Conservation (phyloP, 2,113 vertebrate species). For the Sigmodon hispidus region DNA sequence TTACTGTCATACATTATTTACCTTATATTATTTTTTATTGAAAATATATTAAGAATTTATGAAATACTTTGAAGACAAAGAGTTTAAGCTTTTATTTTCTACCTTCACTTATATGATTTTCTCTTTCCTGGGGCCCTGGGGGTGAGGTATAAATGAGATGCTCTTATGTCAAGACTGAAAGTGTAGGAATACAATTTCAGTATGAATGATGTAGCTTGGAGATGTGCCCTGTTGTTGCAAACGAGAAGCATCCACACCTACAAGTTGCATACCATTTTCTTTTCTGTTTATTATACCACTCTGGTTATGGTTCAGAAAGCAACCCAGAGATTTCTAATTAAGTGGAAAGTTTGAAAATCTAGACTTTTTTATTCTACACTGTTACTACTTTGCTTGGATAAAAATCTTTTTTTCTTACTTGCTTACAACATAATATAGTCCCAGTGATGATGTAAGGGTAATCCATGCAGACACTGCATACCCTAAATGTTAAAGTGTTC, state of each 20-base stretch:
- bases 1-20: not conserved
- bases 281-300: constrained; percentile 43
- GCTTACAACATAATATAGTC: constrained; percentile 15
- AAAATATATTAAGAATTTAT: constrained; percentile 69
- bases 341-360: not conserved
- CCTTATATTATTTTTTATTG: constrained; percentile 48
- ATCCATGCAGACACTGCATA: constrained; percentile 23
- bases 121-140: not conserved
- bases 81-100: constrained; percentile 63
- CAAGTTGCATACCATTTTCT: constrained; percentile 7
- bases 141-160: constrained; percentile 55
- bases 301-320: constrained; percentile 35
- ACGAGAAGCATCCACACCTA: constrained; percentile 11
- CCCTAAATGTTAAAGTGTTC: not conserved
- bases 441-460: constrained; percentile 12
- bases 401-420: not conserved
- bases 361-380: not conserved
- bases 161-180: constrained; percentile 54
- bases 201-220: constrained; percentile 37
- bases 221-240: constrained; percentile 43
- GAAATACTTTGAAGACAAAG: constrained; percentile 45
- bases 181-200: constrained; percentile 62
- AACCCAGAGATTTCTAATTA: constrained; percentile 1
- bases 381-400: not conserved
- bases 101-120: constrained; percentile 12